These are phyloP conservation scores for Papilio polyxenes DNA, from an alignment of 1,140 invertebrate genomes.

Conservation along the genomic window DNA sequence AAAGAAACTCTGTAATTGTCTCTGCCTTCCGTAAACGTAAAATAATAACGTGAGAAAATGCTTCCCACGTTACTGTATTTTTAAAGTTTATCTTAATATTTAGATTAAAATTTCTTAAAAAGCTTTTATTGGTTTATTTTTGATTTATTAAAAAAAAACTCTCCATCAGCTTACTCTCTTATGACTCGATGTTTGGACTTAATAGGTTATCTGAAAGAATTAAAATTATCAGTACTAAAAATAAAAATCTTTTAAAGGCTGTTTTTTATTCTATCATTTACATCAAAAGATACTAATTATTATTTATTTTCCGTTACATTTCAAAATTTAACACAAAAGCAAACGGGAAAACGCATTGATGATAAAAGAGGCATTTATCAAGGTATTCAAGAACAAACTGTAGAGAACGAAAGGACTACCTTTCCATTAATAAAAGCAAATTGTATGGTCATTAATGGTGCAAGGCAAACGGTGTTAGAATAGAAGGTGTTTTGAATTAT, in stretches of 20 bases:
- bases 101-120: too few species aligned
- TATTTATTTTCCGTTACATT: too few species aligned
- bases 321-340: too few species aligned
- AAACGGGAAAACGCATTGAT: neutral
- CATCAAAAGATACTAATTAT: too few species aligned
- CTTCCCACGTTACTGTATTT: neutral
- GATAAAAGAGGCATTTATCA: slow-evolving; percentile 20
- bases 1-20: slow-evolving; percentile 29
- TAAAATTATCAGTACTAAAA: too few species aligned
- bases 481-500: neutral
- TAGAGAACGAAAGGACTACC: slow-evolving; percentile 15
- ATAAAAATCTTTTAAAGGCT: too few species aligned
- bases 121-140: too few species aligned
- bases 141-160: too few species aligned
- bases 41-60: slow-evolving; percentile 20
- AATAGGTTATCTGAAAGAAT: too few species aligned
- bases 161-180: too few species aligned
- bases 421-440: slow-evolving; percentile 5
- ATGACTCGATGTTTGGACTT: too few species aligned
- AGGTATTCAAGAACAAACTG: neutral
- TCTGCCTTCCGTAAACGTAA: slow-evolving; percentile 22
- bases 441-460: neutral
- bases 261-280: too few species aligned
- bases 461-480: slow-evolving; percentile 24
- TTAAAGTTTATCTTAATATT: neutral